phyloP scores from a whole-genome alignment of 2,888 invertebrate species.

The Antheraea yamamai region DNA sequence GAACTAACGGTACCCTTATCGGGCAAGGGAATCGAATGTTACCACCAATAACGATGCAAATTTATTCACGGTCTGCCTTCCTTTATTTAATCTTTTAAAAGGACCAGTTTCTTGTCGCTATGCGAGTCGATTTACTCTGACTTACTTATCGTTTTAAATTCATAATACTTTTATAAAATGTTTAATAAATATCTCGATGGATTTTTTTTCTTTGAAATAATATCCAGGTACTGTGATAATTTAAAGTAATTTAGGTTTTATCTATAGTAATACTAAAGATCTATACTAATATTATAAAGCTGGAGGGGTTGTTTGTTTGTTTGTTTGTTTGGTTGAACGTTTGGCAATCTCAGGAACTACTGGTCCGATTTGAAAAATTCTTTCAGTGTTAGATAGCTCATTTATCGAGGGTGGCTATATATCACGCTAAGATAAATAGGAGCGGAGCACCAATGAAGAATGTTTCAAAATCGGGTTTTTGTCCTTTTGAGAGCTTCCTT shows the following conservation, averaged over 20 bases:
- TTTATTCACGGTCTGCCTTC: conserved; percentile 21
- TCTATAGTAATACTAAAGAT: too few species aligned
- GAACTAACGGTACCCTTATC: conserved; percentile 28
- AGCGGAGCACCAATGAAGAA: too few species aligned
- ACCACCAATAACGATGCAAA: conserved; percentile 22
- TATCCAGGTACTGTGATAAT: not conserved
- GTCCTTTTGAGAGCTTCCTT: too few species aligned
- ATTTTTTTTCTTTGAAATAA: not conserved
- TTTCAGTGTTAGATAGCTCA: too few species aligned
- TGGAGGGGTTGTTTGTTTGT: too few species aligned
- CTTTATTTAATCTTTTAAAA: conserved; percentile 20
- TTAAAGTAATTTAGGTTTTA: not conserved
- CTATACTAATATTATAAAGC: too few species aligned
- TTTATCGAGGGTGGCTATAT: too few species aligned
- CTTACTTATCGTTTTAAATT: conserved; percentile 8
- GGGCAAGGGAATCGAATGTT: conserved; percentile 25
- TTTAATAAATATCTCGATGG: not conserved
- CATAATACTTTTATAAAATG: not conserved
- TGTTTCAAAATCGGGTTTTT: too few species aligned
- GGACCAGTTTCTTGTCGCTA: not conserved
- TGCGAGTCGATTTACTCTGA: not conserved
- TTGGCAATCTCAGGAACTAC: too few species aligned
- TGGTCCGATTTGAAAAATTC: too few species aligned
- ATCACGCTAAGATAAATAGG: too few species aligned
- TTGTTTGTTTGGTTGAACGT: too few species aligned